These are phyloP conservation scores for Gonioctena quinquepunctata DNA, from an alignment of 1,140 invertebrate genomes.

Conservation along the genomic window DNA sequence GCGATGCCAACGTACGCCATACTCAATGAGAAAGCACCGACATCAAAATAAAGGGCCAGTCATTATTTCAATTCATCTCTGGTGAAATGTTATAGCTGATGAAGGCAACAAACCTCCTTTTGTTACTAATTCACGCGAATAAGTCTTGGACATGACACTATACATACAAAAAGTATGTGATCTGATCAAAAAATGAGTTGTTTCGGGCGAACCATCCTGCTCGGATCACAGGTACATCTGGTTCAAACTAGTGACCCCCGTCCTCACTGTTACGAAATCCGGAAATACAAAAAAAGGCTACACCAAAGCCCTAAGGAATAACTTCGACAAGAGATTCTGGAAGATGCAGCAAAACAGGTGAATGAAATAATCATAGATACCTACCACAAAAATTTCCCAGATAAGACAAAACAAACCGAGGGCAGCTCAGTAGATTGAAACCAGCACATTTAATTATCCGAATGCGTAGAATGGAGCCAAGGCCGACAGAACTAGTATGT, in stretches of 20 bases:
- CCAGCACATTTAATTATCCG: no score
- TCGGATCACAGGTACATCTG: neutral
- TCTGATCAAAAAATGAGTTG: neutral
- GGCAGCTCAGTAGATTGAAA: no score
- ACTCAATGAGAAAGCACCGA: neutral
- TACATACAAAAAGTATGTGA: neutral
- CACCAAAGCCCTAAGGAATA: no score
- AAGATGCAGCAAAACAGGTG: no score
- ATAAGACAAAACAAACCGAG: no score
- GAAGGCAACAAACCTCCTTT: neutral
- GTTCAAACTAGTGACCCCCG: neutral
- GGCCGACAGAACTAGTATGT: no score
- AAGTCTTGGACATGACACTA: neutral
- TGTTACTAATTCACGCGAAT: neutral
- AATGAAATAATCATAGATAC: no score
- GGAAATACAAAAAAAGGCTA: no score
- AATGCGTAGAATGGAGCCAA: no score
- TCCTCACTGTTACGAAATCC: no score
- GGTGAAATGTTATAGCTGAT: neutral
- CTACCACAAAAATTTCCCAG: no score
- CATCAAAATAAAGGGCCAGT: neutral
- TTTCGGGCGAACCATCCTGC: neutral
- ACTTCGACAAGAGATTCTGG: no score
- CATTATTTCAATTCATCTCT: neutral
- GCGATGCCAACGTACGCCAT: neutral